A percentile compares a stretch with the other conserved stretches of the same genome.
Evolutionary conservation across 1,140 invertebrate species (phyloP).

Genomic region (Aphidius ervi): DNA sequence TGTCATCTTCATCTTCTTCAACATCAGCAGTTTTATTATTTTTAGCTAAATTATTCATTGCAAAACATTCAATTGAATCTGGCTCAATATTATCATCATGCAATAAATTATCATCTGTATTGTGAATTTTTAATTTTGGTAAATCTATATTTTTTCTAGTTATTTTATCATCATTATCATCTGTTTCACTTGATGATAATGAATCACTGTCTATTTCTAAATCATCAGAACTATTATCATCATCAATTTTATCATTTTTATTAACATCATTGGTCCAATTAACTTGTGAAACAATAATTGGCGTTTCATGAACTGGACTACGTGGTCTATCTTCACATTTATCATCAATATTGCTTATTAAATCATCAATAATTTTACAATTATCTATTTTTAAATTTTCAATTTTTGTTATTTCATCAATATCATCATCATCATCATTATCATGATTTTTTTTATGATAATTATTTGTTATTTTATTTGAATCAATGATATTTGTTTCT

Average conservation of each 20-base stretch:
- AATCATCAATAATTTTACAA: constrained; percentile 1
- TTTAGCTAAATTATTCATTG: too few relatives aligned
- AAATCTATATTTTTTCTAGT: constrained; percentile 32
- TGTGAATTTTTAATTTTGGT: constrained; percentile 44
- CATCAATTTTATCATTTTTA: constrained; percentile 40
- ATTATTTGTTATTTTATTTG: constrained; percentile 24
- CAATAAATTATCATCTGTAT: constrained; percentile 41
- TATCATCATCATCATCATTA: constrained; percentile 12
- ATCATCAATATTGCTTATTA: constrained; percentile 12
- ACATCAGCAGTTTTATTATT: background rate
- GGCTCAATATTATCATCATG: constrained; percentile 48
- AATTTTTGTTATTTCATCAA: constrained; percentile 9
- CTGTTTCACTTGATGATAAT: constrained; percentile 52
- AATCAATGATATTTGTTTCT: constrained; percentile 46
- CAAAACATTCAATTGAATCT: constrained; percentile 45
- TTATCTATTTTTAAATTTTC: background rate
- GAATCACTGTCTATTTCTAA: constrained; percentile 63
- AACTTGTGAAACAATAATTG: constrained; percentile 62
- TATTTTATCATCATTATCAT: constrained; percentile 29
- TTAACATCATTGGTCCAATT: constrained; percentile 52
- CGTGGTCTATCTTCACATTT: constrained; percentile 47
- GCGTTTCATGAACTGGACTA: constrained; percentile 61
- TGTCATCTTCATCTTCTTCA: background rate
- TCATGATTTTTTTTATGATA: constrained; percentile 16
- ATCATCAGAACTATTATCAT: constrained; percentile 33